Percentiles rank a stretch among this genome's conserved stretches.
phyloP scores from a whole-genome alignment of 2,797 vertebrate species.

The Psittacula derbiana region DNA sequence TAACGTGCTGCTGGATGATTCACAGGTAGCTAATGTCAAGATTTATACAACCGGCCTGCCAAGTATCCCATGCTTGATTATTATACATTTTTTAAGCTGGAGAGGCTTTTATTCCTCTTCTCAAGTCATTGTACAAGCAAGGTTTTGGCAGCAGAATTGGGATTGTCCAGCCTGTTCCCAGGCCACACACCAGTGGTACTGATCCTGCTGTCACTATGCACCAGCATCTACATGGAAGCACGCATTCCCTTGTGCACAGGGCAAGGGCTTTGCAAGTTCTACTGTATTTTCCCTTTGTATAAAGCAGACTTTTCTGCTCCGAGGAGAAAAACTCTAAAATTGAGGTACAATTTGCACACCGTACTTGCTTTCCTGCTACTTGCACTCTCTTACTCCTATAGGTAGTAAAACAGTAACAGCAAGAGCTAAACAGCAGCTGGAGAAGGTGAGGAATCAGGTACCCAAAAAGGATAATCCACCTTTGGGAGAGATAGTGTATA shows the following conservation, averaged over 20 bases:
- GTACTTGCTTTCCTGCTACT: not conserved
- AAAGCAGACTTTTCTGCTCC: not conserved
- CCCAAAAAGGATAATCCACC: not conserved
- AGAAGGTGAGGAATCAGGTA: not conserved
- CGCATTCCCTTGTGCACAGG: not conserved
- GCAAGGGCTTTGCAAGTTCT: not conserved
- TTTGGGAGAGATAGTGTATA: not conserved
- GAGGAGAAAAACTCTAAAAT: not conserved
- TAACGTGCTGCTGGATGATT: slow-evolving; percentile 70
- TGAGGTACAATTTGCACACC: not conserved
- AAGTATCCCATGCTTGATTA: not conserved
- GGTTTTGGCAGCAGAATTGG: not conserved
- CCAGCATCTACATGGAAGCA: not conserved
- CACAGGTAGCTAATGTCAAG: slow-evolving; percentile 33
- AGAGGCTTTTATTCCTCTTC: not conserved
- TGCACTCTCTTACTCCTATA: not conserved
- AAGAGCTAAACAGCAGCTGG: not conserved
- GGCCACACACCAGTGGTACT: not conserved
- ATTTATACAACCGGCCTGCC: not conserved
- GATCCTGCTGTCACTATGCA: not conserved
- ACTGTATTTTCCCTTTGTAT: not conserved
- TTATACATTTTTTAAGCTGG: not conserved
- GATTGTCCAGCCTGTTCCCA: not conserved
- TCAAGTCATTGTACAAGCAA: not conserved
- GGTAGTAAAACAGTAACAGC: not conserved